Evolutionary conservation across 2,888 invertebrate genomes (phyloP), one percentile per base, ranked within the genome.

Genomic region (Caenorhabditis japonica): DNA sequence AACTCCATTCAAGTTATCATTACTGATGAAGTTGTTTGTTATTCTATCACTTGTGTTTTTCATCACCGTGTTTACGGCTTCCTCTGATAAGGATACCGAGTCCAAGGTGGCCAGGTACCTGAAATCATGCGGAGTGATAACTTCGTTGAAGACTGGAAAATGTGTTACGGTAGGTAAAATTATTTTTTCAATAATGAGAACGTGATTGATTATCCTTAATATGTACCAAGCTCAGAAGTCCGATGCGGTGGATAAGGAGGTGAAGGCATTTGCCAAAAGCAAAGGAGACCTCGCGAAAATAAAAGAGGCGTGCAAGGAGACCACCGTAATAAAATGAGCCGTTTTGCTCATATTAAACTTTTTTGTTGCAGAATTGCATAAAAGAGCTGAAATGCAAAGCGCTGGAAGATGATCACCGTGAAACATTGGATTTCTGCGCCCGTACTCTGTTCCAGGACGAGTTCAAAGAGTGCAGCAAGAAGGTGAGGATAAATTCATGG

Each of bases 391-490:
- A 69, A 34, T 69, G 68, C 21, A 69, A 69, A 25, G 51, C 68
- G 17, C 59, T 59, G 7, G 59, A 59, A 30, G 68, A 69, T 1
- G 59, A 69, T 23, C 58, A 69, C 41, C 51, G 59, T 33, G 59
- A 69, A 12, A 69, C 68, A 27, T 17, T 69, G 2, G 68, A 69
- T 8, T 52, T 69, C 30, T 69, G 68, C n/a, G 58, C 59, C 17
- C 15, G 68, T n/a, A 59, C 53, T 30, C 59, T 53, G 0, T 69
- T 69, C 47, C 51, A 52, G 23, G 68, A 69, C 25, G 53, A 53
- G 39, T 69, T 69, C 59, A 69, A 69, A n/a, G 59, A 69, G 33
- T 69, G 68, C 34, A 52, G 44, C 23, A 59, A 69, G 68, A 58
- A 59, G 17, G 23, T 66, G 23, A 41, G 17, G 5, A 8, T 12